These are phyloP conservation scores for Thelohanellus kitauei DNA, from an alignment of 30 jellyfish, hydroid and myxozoan genomes.

Conservation along the genomic window DNA sequence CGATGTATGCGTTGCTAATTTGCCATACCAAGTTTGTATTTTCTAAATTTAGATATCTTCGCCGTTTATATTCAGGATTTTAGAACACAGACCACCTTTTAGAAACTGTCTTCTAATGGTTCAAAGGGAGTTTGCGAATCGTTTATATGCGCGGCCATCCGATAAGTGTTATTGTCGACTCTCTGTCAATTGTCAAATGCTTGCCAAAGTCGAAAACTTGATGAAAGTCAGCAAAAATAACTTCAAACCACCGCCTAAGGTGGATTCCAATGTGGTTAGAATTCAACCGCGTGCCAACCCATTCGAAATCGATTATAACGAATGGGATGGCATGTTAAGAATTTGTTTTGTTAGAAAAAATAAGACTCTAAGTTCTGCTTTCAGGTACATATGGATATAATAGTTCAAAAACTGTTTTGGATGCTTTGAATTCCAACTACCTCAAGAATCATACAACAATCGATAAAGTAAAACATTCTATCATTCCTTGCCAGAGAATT, in stretches of 20 bases:
- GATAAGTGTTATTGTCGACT: conserved; percentile 55
- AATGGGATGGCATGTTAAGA: conserved; percentile 89
- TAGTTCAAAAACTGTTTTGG: too few relatives aligned
- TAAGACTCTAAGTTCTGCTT: conserved; percentile 38
- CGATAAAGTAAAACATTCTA: too few relatives aligned
- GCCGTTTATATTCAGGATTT: conserved; percentile 64
- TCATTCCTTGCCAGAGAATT: too few relatives aligned
- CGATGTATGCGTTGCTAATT: conserved; percentile 81
- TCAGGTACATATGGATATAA: conserved; percentile 23
- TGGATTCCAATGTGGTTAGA: conserved; percentile 76
- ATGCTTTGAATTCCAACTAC: too few relatives aligned
- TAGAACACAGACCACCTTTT: conserved; percentile 37
- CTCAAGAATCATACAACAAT: too few relatives aligned
- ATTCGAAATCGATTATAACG: conserved; percentile 9
- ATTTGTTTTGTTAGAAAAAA: conserved; percentile 62
- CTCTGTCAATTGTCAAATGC: conserved; percentile 48
- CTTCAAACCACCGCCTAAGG: conserved; percentile 93
- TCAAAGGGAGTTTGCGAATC: conserved; percentile 76
- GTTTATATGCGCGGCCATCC: conserved; percentile 66
- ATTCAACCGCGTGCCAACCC: conserved; percentile 19
- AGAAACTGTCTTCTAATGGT: conserved; percentile 80
- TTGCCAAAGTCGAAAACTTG: conserved; percentile 61
- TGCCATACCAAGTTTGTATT: conserved; percentile 62
- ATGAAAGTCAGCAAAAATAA: conserved; percentile 65
- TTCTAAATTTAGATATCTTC: conserved; percentile 29